These are phyloP conservation scores for Pomphorhynchus laevis DNA, from an alignment of 1,140 invertebrate genomes.

Conservation along the genomic window DNA sequence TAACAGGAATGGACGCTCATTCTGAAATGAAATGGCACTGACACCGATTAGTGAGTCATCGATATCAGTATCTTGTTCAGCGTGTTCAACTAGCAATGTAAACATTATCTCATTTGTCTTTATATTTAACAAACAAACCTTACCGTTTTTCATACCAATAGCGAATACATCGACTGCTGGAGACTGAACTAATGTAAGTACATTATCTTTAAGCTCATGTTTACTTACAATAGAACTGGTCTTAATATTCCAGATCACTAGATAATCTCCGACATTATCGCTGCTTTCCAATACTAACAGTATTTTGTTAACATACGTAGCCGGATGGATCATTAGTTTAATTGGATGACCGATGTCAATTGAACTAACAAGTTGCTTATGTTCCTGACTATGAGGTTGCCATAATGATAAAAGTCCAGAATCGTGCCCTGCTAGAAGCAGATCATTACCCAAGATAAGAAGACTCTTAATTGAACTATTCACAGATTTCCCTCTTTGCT, in stretches of 20 bases:
- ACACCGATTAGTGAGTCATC: neutral
- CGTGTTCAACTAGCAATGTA: conserved; percentile 26
- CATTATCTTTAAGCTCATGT: neutral
- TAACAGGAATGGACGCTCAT: too few species aligned
- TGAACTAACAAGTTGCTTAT: too few species aligned
- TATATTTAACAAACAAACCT: conserved; percentile 51
- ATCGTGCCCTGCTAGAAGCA: too few species aligned
- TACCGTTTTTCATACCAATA: conserved; percentile 40
- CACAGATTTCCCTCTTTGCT: too few species aligned
- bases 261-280: conserved; percentile 57
- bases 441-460: too few species aligned
- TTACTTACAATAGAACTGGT: neutral
- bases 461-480: too few species aligned
- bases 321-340: conserved; percentile 51
- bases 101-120: conserved; percentile 45
- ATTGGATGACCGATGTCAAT: too few species aligned
- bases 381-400: too few species aligned
- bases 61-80: neutral
- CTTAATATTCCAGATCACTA: conserved; percentile 20
- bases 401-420: too few species aligned
- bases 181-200: conserved; percentile 20
- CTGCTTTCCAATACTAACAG: conserved; percentile 48
- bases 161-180: conserved; percentile 59
- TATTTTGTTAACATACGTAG: conserved; percentile 67
- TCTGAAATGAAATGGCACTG: conserved; percentile 2